Evolutionary conservation across 2,797 vertebrate genomes (phyloP).

Genomic region (Tapirus indicus): DNA sequence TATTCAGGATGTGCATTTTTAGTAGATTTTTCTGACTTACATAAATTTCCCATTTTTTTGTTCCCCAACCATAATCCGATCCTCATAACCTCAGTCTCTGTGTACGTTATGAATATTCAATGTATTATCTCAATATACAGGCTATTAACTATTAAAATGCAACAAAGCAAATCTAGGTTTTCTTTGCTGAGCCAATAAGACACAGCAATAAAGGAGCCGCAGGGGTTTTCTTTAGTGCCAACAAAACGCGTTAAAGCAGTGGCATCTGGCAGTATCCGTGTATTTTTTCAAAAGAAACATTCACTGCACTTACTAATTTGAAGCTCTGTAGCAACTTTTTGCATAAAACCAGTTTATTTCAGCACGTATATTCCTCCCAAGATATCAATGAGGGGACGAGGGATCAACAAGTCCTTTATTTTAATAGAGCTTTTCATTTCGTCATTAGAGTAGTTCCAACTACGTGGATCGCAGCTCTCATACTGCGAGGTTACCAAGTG

Average conservation of each 20-base stretch:
- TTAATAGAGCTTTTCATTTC: not conserved
- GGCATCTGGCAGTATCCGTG: not conserved
- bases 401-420: not conserved
- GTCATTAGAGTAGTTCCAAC: not conserved
- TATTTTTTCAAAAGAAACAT: not conserved
- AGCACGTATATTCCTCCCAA: not conserved
- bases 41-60: not conserved
- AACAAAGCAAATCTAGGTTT: not conserved
- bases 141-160: conserved; percentile 17
- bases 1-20: not conserved
- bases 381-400: not conserved
- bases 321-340: not conserved
- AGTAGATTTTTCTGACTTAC: not conserved
- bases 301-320: not conserved
- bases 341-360: not conserved
- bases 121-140: not conserved
- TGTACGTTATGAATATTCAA: not conserved
- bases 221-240: not conserved
- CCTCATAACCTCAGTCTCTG: not conserved
- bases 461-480: not conserved
- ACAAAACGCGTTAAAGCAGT: not conserved
- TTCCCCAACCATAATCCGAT: not conserved
- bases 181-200: conserved; percentile 1
- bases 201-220: not conserved
- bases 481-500: not conserved